These are phyloP conservation scores for Bos indicus DNA, from an alignment of 2,113 vertebrate species.

Conservation along the genomic window DNA sequence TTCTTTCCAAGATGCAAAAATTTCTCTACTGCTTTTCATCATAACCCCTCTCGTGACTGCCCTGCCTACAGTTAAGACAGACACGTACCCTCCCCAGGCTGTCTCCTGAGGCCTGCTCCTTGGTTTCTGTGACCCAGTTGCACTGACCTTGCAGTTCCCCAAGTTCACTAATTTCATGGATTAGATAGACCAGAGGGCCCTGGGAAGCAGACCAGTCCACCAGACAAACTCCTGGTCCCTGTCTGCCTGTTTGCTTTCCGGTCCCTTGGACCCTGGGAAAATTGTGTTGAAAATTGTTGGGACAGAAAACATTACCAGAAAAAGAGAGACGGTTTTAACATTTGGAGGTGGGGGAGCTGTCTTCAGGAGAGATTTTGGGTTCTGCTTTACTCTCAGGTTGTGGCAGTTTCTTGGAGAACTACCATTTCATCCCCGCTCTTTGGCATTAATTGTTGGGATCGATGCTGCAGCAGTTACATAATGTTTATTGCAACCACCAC, in stretches of 20 bases:
- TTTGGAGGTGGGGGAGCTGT: not conserved
- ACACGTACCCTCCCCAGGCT: not conserved
- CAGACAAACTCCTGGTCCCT: not conserved
- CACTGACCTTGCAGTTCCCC: not conserved
- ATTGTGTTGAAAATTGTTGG: not conserved
- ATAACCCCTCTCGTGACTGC: not conserved
- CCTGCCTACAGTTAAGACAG: not conserved
- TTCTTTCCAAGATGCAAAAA: not conserved
- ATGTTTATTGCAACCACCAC: slow-evolving; percentile 57
- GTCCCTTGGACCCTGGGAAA: not conserved
- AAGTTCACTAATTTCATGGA: not conserved
- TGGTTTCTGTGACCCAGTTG: not conserved
- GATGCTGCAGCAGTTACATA: slow-evolving; percentile 50
- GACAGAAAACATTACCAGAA: not conserved
- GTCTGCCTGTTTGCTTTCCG: not conserved
- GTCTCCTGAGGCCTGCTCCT: not conserved
- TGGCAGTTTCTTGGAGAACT: slow-evolving; percentile 53
- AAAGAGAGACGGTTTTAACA: not conserved
- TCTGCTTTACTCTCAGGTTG: not conserved
- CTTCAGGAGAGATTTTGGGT: not conserved
- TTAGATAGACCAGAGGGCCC: not conserved
- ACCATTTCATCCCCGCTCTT: slow-evolving; percentile 38
- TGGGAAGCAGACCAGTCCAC: not conserved
- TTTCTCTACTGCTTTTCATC: not conserved
- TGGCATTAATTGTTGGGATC: slow-evolving; percentile 64